Percentiles rank a stretch among this genome's conserved stretches.
phyloP scores from a whole-genome alignment of 2,113 vertebrate species.

The Bubo bubo region DNA sequence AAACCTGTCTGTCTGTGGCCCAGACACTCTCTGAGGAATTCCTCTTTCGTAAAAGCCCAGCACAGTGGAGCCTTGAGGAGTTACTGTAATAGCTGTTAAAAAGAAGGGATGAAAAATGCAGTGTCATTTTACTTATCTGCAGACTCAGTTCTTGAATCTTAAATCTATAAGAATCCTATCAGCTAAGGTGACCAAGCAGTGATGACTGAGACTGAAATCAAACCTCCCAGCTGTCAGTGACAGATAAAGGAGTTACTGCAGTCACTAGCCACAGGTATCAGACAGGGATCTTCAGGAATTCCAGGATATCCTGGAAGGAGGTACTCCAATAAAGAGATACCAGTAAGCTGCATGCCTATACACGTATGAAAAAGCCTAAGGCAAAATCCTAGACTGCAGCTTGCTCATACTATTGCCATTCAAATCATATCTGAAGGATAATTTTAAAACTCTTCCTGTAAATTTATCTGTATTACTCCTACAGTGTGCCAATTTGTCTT shows the following conservation, averaged over 20 bases:
- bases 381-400: background rate
- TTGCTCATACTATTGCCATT: background rate
- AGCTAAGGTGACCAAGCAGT: background rate
- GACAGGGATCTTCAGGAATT: background rate
- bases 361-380: background rate
- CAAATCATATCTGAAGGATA: background rate
- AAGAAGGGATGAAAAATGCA: background rate
- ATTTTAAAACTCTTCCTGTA: background rate
- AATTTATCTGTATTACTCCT: background rate
- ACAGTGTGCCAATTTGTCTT: background rate
- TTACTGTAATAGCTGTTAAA: background rate
- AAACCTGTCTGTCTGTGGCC: background rate
- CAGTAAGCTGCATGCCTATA: background rate
- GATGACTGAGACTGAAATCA: background rate
- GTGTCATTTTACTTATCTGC: conserved; percentile 34
- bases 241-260: background rate
- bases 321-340: background rate
- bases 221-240: background rate
- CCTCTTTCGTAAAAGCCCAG: background rate
- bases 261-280: background rate
- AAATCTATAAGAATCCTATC: background rate
- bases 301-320: background rate
- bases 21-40: background rate
- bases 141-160: background rate
- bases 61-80: background rate